Evolutionary conservation across 2,797 vertebrate genomes (phyloP).

Genomic region (Acomys russatus): DNA sequence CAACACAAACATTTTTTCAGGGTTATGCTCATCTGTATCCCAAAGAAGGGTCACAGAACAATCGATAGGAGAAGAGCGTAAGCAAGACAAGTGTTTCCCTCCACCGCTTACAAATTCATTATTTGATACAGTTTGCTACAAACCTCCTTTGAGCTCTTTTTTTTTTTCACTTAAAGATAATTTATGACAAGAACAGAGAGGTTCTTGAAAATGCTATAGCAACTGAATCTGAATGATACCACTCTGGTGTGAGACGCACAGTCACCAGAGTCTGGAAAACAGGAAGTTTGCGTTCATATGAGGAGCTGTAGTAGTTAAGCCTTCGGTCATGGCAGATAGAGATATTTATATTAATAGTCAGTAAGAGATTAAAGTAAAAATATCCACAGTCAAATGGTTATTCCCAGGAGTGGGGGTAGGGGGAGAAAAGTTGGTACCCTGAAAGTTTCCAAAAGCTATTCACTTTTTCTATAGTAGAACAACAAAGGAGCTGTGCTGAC

Average conservation of each 20-base stretch:
- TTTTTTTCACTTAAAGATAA: constrained; percentile 98
- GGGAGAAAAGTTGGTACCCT: constrained; percentile 85
- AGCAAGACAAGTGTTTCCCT: constrained; percentile 94
- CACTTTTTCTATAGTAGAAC: constrained; percentile 89
- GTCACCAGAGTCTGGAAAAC: constrained; percentile 90
- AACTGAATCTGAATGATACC: constrained; percentile 94
- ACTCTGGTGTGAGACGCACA: constrained; percentile 88
- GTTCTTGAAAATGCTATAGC: constrained; percentile 99
- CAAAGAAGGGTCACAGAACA: constrained; percentile 91
- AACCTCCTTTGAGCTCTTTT: constrained; percentile 94
- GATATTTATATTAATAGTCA: constrained; percentile 88
- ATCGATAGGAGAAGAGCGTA: constrained; percentile 91
- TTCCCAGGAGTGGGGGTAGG: constrained; percentile 85
- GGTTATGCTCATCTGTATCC: constrained; percentile 92
- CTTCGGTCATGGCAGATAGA: constrained; percentile 87
- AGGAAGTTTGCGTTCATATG: constrained; percentile 91
- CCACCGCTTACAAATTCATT: constrained; percentile 92
- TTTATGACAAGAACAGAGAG: constrained; percentile 98
- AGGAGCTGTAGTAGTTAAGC: constrained; percentile 90
- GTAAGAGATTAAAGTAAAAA: constrained; percentile 85
- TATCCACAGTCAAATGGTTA: constrained; percentile 88
- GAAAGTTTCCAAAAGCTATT: constrained; percentile 90
- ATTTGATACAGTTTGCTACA: constrained; percentile 93
- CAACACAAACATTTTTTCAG: constrained; percentile 92
- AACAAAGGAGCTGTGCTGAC: constrained; percentile 89